Evolutionary conservation across 1,140 invertebrate genomes (phyloP).

Genomic region (Ridgeia piscesae): DNA sequence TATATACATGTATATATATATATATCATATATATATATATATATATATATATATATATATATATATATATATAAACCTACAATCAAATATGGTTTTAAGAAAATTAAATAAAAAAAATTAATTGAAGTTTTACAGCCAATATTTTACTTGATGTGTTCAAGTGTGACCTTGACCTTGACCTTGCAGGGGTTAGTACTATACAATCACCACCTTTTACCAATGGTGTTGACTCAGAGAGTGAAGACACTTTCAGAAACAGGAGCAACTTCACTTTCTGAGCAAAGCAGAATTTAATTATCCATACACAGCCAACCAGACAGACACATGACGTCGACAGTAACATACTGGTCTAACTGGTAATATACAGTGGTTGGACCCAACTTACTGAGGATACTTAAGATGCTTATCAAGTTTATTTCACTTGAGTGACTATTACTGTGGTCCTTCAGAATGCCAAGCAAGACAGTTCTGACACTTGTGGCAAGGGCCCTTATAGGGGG

Average conservation of each 20-base stretch:
- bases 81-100: no score
- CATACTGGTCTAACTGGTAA: neutral
- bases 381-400: neutral
- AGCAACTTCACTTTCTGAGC: neutral
- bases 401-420: neutral
- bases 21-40: no score
- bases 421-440: neutral
- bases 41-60: no score
- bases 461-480: neutral
- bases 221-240: neutral
- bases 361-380: neutral
- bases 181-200: neutral
- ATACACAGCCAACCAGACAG: neutral
- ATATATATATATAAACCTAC: no score
- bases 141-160: neutral
- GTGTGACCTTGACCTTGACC: neutral
- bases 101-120: no score
- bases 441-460: neutral
- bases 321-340: neutral
- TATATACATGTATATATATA: no score
- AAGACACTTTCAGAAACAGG: neutral
- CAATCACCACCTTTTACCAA: neutral
- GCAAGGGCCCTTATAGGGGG: neutral
- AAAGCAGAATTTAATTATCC: neutral
- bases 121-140: neutral